Conservation (phyloP, 2,113 vertebrate genomes). For the Ctenodactylus gundi region DNA sequence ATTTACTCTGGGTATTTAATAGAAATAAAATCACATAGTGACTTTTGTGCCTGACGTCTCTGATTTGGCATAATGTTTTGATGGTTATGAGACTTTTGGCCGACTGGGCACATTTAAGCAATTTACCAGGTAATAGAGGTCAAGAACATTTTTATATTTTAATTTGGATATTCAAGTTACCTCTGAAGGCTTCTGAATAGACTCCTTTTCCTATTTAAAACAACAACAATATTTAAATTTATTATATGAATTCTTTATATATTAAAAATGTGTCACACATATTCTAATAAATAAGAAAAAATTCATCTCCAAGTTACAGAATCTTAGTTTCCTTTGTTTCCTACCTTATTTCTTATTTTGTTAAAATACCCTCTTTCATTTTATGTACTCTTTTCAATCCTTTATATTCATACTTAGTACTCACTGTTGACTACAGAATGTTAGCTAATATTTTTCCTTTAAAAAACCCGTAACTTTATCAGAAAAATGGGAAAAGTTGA, state of each 20-base stretch:
- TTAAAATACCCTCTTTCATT: neutral
- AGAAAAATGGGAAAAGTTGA: constrained; percentile 21
- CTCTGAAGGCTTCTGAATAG: constrained; percentile 82
- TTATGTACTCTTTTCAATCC: neutral
- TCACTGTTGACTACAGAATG: neutral
- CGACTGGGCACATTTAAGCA: neutral
- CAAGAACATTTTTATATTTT: neutral
- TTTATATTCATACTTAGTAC: neutral
- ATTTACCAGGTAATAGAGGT: neutral
- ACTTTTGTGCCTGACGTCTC: neutral
- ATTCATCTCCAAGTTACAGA: neutral
- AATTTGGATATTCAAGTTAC: constrained; percentile 72
- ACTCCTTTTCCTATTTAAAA: constrained; percentile 81
- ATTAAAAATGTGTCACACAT: neutral
- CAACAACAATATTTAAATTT: constrained; percentile 38
- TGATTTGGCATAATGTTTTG: neutral
- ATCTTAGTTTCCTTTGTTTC: neutral
- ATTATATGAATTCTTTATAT: neutral
- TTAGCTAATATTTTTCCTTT: neutral
- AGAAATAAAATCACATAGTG: neutral
- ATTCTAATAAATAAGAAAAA: neutral
- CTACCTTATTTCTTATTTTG: neutral
- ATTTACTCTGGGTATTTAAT: neutral
- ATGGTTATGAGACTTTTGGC: neutral
- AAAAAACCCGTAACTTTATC: constrained; percentile 16